Evolutionary conservation across 1,140 invertebrate species (phyloP).

Genomic region (Coenobita brevimanus): DNA sequence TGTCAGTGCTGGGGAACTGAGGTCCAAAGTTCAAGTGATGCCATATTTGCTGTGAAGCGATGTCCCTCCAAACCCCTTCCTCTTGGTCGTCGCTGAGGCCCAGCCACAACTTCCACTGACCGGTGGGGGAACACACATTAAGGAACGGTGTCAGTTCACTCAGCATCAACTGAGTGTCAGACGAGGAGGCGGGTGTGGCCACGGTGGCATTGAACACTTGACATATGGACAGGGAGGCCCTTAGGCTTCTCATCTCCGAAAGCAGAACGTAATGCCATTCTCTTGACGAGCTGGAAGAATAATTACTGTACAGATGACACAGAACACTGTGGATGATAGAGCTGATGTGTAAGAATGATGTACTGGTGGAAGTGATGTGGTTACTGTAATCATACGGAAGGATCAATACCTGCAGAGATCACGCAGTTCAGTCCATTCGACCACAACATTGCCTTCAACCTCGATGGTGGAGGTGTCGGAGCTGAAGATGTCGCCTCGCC

Average conservation of each 20-base stretch:
- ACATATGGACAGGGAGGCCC: not conserved
- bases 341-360: too few species aligned
- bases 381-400: too few species aligned
- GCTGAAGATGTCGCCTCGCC: not conserved
- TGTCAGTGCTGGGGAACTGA: not conserved
- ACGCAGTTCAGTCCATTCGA: too few species aligned
- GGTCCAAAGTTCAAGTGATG: conserved; percentile 6
- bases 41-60: not conserved
- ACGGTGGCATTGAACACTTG: conserved; percentile 19
- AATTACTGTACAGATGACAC: too few species aligned
- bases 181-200: conserved; percentile 11
- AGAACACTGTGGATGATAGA: too few species aligned
- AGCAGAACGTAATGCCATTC: conserved; percentile 9
- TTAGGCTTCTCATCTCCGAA: conserved; percentile 20
- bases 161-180: conserved; percentile 8
- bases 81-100: conserved; percentile 34
- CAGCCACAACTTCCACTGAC: conserved; percentile 32
- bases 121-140: conserved; percentile 1
- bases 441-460: not conserved
- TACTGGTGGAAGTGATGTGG: too few species aligned
- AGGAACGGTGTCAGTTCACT: conserved; percentile 9
- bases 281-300: not conserved
- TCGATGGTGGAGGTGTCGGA: conserved; percentile 7
- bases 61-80: conserved; percentile 41
- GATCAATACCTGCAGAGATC: too few species aligned